Conservation (phyloP, 2,888 invertebrate genomes). For the Agonopterix alstromeriana region DNA sequence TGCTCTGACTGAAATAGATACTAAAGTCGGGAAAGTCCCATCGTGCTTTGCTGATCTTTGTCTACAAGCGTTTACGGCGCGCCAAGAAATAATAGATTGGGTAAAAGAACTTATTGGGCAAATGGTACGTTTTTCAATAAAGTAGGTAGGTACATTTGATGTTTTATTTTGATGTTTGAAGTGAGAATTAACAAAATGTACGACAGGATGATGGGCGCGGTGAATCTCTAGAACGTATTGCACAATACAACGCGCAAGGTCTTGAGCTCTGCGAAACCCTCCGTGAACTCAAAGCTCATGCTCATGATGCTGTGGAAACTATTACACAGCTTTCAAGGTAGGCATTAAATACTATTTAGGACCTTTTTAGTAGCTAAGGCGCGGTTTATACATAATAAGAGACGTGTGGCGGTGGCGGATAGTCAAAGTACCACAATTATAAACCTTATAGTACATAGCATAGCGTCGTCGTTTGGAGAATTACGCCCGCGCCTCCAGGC, state of each 20-base stretch:
- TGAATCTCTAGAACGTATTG: slow-evolving; percentile 44
- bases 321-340: slow-evolving; percentile 54
- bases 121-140: slow-evolving; percentile 26
- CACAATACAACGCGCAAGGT: slow-evolving; percentile 50
- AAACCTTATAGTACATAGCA: no score
- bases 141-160: no score
- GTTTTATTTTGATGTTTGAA: slow-evolving; percentile 1
- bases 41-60: slow-evolving; percentile 57
- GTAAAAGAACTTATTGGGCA: slow-evolving; percentile 47
- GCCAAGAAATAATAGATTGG: slow-evolving; percentile 68
- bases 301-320: slow-evolving; percentile 43
- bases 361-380: no score
- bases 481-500: no score
- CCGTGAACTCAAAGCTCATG: slow-evolving; percentile 41
- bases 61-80: slow-evolving; percentile 52
- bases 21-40: slow-evolving; percentile 44
- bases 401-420: no score
- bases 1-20: slow-evolving; percentile 39
- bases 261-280: slow-evolving; percentile 52
- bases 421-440: no score
- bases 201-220: slow-evolving; percentile 29
- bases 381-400: no score
- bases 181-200: slow-evolving; percentile 6
- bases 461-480: no score
- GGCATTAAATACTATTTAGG: not conserved